Evolutionary conservation across 1,140 invertebrate genomes (phyloP).

Genomic region (Bombus consobrinus): DNA sequence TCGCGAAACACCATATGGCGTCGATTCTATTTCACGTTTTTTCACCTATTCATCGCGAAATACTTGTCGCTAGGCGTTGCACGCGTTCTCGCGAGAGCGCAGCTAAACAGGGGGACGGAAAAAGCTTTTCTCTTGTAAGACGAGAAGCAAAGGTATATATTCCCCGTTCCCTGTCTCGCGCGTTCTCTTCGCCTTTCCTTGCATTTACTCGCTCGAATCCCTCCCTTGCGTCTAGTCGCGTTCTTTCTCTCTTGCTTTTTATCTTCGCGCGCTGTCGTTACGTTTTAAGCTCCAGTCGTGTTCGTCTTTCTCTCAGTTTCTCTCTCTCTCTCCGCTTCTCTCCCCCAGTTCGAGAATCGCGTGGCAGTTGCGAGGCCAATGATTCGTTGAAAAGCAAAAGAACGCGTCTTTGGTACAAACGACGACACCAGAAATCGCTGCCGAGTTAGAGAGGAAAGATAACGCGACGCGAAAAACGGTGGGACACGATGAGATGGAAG

Average conservation of each 20-base stretch:
- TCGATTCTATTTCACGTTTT: constrained; percentile 61
- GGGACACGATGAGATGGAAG: background rate
- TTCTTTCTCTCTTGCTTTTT: constrained; percentile 37
- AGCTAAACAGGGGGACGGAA: constrained; percentile 52
- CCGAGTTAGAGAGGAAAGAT: background rate
- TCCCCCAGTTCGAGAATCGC: constrained; percentile 11
- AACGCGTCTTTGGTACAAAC: constrained; percentile 17
- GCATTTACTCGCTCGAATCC: constrained; percentile 46
- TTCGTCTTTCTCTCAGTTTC: background rate
- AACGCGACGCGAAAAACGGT: background rate
- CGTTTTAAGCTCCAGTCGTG: background rate
- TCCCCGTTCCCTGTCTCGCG: too few relatives aligned
- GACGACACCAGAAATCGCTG: constrained; percentile 2
- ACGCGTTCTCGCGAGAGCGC: constrained; percentile 43
- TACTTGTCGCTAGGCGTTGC: constrained; percentile 57
- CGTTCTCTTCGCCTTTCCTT: background rate
- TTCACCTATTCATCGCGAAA: constrained; percentile 62
- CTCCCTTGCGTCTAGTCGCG: constrained; percentile 38
- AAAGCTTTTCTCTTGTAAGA: constrained; percentile 66
- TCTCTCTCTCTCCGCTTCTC: background rate
- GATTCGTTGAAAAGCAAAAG: constrained; percentile 33
- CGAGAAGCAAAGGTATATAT: constrained; percentile 50
- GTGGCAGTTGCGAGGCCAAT: constrained; percentile 20
- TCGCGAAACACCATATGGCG: constrained; percentile 18
- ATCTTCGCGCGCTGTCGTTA: background rate